Evolutionary conservation across 2,888 invertebrate species (phyloP), one percentile per base, ranked within the genome.

Genomic region (Epinotia ramella): DNA sequence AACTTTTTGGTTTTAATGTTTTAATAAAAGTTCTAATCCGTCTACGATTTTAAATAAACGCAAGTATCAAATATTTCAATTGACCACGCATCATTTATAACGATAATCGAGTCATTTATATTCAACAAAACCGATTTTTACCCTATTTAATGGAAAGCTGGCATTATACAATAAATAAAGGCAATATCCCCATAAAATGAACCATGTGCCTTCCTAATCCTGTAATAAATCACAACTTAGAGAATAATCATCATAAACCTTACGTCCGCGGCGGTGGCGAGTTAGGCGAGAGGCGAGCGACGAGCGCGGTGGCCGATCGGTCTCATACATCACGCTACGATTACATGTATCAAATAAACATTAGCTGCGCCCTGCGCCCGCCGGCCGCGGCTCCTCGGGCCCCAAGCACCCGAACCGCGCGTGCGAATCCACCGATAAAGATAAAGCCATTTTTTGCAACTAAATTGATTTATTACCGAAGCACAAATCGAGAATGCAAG

Each of bases 301-400:
- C 79, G 79, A 79, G 81, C 80, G 76, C 73, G 74, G 69, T 77
- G 76, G 78, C 65, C 79, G 79, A 85, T 86, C 83, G 85, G 83
- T 82, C 88, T 87, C 90, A 92, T 93, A 90, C 91, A 93, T 93
- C 93, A 93, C 89, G 89, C 86, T 87, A 86, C 89, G 91, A 93
- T 93, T 92, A 92, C 91, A 89, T 88, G 91, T 91, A 93, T 93
- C 92, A 93, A 93, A 93, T 92, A 92, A 90, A 91, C 91, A 92
- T 93, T 93, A 92, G 76, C 65, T n/a, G 64, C 57, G 69, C 64
- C 70, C 66, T 28, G 62, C 87, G 85, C 82, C 82, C 87, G 88
- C 87, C 84, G 87, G 86, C 87, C 83, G 88, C 4, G 65, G 18
- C 87, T 86, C 88, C 87, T 87, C 87, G 88, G 86, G 88, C 87